These are phyloP conservation scores for Andrena hattorfiana DNA, from an alignment of 2,888 invertebrate species.

Conservation along the genomic window DNA sequence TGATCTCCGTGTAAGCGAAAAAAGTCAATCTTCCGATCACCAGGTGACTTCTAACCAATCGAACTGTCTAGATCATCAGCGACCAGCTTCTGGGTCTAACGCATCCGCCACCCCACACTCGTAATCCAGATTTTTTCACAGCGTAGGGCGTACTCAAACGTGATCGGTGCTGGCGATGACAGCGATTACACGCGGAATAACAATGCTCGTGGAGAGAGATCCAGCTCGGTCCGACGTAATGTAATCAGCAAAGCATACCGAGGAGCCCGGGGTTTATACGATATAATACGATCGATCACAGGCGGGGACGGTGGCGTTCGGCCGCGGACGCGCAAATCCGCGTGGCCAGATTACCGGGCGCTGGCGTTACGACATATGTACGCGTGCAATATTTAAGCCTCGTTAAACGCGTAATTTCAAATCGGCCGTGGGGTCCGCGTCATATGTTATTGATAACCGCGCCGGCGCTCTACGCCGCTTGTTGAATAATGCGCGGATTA, in stretches of 20 bases:
- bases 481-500: slow-evolving; percentile 60
- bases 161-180: slow-evolving; percentile 33
- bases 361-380: slow-evolving; percentile 28
- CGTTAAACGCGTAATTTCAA: slow-evolving; percentile 62
- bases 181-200: slow-evolving; percentile 48
- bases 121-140: slow-evolving; percentile 4
- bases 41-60: slow-evolving; percentile 6
- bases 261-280: slow-evolving; percentile 26
- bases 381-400: slow-evolving; percentile 55
- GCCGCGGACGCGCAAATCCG: slow-evolving; percentile 27
- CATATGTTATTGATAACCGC: slow-evolving; percentile 61
- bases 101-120: not conserved
- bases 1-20: not conserved
- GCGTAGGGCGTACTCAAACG: not conserved
- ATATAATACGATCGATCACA: slow-evolving; percentile 54
- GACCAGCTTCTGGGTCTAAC: not conserved
- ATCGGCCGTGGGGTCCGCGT: slow-evolving; percentile 53
- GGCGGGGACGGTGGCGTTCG: not conserved
- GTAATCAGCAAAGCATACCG: slow-evolving; percentile 32
- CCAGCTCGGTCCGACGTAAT: slow-evolving; percentile 30
- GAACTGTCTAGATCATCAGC: not conserved
- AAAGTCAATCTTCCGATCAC: not conserved
- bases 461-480: slow-evolving; percentile 20
- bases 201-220: slow-evolving; percentile 29
- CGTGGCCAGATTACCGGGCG: slow-evolving; percentile 37